Evolutionary conservation across 2,113 vertebrate species (phyloP), one percentile per base, ranked within the genome.

Genomic region (Mionectes macconnelli): DNA sequence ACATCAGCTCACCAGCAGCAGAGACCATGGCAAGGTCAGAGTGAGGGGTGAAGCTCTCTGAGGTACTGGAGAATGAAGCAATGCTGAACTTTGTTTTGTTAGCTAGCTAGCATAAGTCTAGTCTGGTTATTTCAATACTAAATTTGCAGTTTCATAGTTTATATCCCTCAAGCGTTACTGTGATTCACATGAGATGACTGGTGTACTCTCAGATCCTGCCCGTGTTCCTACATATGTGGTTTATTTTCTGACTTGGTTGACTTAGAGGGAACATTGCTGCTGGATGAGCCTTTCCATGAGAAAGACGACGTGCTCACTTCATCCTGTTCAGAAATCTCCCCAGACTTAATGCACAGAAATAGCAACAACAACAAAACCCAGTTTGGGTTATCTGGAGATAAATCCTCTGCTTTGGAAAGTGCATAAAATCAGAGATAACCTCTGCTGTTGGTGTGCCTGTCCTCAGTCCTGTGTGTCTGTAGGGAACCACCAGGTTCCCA

Each of bases 61-160:
- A 59, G 25, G 33, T 14, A 6, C 56, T 8, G 35, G 45, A 55
- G 33, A 92, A 63, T 1, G 12, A 53, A 59, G 55, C 39, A 57
- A 2, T 74, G 73, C 37, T 92, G 50, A 62, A 39, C 45, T 81
- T 66, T 86, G 85, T 77, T 94, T 93, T 80, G 27, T 47, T 90
- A 80, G 39, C 72, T 49, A 44, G 44, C 77, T 74, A 87, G 60
- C 23, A 6, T 76, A 37, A 77, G 50, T 66, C 59, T 86, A 22
- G 63, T 70, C 64, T 93, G 76, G 60, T 78, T 86, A 52, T 74
- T 90, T 93, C 59, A 70, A 30, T 89, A 93, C 84, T 93, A 77
- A 80, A 73, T 83, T 83, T 88, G 55, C 45, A 85, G 45, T 93
- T 93, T 94, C 86, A 39, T 64, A 25, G 87, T 84, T 95, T 90